Evolutionary conservation across 1,140 invertebrate genomes (phyloP), one percentile per base, ranked within the genome.

Genomic region (Drosophila ohnishii): DNA sequence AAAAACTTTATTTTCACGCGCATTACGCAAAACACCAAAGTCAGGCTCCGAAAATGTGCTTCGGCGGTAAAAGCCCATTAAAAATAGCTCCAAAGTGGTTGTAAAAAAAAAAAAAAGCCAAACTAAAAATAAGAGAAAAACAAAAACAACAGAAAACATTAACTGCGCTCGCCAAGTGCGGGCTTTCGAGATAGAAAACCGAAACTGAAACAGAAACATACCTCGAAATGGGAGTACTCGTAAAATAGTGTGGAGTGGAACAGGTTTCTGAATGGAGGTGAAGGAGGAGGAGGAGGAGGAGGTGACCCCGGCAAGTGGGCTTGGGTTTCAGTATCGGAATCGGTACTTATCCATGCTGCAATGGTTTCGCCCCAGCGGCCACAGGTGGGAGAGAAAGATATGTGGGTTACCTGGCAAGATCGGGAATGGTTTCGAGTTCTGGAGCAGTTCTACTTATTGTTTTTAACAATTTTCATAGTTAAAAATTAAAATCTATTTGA

Each of bases 1-100:
- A 86, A 85, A 85, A 85, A 86, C 78, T 85, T 86, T 85, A 86
- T 85, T 84, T 85, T 85, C 81, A 85, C 82, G 81, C 81, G 83
- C 83, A 88, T 83, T 86, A 88, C 82, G 75, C 73, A 73, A 78
- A 76, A 45, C 51, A 59, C 61, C 61, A 73, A 82, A 83, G 70
- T 83, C 75, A 62, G 45, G 50, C 44, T 70, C 53, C 44, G 71
- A 55, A 77, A 66, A 78, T 35, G 64, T 51, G 61, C 63, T 75
- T 57, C 75, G 50, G 47, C 61, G 40, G 81, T 81, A 85, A 85
- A 78, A 78, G 78, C 42, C 78, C 78, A 85, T 85, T 85, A 85
- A 85, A 86, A 85, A 74, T 86, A 78, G 74, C 82, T 70, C 69
- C 80, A 60, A 85, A 85, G 82, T 85, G 81, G 81, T 64, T 81